Conservation (phyloP, 2,797 vertebrate species). For the Tokudaia muenninki region DNA sequence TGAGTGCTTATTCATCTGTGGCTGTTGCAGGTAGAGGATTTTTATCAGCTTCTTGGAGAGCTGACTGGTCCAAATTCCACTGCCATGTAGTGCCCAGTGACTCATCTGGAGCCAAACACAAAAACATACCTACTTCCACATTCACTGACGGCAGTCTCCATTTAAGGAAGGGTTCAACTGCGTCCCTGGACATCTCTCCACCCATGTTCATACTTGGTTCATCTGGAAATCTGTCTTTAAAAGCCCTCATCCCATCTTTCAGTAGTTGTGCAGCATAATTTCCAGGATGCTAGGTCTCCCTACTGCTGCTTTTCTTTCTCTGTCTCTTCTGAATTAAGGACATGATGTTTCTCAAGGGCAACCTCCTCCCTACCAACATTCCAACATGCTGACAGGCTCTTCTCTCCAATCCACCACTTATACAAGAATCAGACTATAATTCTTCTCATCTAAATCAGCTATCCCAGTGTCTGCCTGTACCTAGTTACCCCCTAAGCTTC, state of each 20-base stretch:
- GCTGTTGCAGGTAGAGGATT: conserved; percentile 78
- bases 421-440: not conserved
- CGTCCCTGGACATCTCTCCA: not conserved
- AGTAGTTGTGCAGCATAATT: not conserved
- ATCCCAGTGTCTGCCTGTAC: not conserved
- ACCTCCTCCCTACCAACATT: not conserved
- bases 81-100: conserved; percentile 93
- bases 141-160: not conserved
- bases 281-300: not conserved
- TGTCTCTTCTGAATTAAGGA: not conserved
- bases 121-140: not conserved
- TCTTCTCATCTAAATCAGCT: not conserved
- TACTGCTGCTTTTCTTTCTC: not conserved
- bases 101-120: conserved; percentile 91
- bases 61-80: conserved; percentile 94
- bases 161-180: not conserved
- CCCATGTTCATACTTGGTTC: too few relatives aligned
- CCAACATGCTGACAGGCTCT: not conserved
- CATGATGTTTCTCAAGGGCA: not conserved
- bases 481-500: not conserved
- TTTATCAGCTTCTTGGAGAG: conserved; percentile 89
- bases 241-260: not conserved
- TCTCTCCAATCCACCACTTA: not conserved
- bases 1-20: conserved; percentile 92
- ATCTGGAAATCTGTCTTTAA: not conserved